phyloP scores from a whole-genome alignment of 2,797 vertebrate genomes.

The Enteromius paludinosus region DNA sequence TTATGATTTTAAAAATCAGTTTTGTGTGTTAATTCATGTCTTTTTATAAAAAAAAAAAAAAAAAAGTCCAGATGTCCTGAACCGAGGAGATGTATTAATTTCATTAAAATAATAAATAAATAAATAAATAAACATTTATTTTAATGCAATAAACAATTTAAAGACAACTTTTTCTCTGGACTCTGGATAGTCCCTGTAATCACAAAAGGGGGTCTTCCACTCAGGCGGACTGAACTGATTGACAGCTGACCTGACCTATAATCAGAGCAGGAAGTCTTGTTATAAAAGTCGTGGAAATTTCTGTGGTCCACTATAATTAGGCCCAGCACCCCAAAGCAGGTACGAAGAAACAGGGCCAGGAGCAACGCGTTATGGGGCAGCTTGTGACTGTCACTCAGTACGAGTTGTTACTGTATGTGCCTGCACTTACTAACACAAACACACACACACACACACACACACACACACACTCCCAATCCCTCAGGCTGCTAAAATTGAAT shows the following conservation, averaged over 20 bases:
- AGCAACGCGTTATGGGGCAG: constrained; percentile 32
- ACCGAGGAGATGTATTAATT: too few species aligned
- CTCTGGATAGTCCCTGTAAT: neutral
- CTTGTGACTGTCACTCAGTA: constrained; percentile 74
- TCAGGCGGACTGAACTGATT: constrained; percentile 38
- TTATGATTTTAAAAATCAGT: too few species aligned
- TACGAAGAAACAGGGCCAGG: constrained; percentile 68
- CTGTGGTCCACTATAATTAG: constrained; percentile 48
- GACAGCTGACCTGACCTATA: constrained; percentile 52
- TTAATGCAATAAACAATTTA: too few species aligned
- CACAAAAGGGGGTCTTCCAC: neutral
- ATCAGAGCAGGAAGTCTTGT: constrained; percentile 43
- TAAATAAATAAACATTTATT: too few species aligned
- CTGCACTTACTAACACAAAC: constrained; percentile 40
- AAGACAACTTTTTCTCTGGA: too few species aligned
- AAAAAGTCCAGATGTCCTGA: too few species aligned
- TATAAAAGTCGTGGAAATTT: constrained; percentile 43
- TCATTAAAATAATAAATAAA: too few species aligned
- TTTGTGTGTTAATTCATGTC: too few species aligned
- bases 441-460: constrained; percentile 51
- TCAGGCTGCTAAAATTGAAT: constrained; percentile 78
- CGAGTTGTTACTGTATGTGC: constrained; percentile 57
- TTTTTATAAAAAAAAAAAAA: too few species aligned
- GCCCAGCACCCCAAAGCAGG: constrained; percentile 61
- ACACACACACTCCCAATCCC: constrained; percentile 58